Conservation (phyloP, 2,113 vertebrate genomes). For the Eubucco bourcierii region DNA sequence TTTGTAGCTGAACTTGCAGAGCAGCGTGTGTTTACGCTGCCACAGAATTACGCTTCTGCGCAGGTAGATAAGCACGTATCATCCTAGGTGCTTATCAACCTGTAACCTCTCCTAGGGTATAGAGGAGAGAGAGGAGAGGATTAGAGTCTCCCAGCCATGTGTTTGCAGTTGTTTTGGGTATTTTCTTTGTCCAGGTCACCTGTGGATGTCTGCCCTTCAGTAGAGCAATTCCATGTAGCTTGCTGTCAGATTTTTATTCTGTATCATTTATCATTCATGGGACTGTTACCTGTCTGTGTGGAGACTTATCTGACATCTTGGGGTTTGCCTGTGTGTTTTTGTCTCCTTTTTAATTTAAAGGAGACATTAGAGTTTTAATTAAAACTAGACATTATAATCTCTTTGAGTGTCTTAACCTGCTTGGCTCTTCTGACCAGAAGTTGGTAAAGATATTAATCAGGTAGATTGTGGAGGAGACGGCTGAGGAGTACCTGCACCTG, state of each 20-base stretch:
- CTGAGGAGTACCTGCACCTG: constrained; percentile 11
- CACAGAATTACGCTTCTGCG: background rate
- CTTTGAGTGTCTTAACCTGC: background rate
- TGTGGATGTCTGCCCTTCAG: background rate
- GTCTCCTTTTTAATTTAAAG: background rate
- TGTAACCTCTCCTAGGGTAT: background rate
- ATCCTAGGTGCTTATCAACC: background rate
- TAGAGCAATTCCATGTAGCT: background rate
- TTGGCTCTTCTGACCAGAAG: background rate
- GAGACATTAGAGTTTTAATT: background rate
- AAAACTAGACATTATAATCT: background rate
- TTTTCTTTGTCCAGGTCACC: constrained; percentile 13
- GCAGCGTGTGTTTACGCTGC: background rate
- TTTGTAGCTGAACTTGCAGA: background rate
- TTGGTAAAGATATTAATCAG: background rate
- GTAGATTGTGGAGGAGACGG: background rate
- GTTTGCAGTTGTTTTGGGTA: background rate
- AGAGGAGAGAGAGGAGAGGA: background rate
- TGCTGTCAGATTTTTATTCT: background rate
- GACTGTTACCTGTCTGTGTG: background rate
- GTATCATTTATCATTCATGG: background rate
- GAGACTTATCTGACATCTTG: background rate
- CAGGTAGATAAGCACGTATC: constrained; percentile 9
- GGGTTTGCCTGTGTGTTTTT: background rate
- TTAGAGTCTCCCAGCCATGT: background rate